Base-by-base conservation (phyloP, 2,888 invertebrate species). In the Yponomeuta cagnagella region DNA sequence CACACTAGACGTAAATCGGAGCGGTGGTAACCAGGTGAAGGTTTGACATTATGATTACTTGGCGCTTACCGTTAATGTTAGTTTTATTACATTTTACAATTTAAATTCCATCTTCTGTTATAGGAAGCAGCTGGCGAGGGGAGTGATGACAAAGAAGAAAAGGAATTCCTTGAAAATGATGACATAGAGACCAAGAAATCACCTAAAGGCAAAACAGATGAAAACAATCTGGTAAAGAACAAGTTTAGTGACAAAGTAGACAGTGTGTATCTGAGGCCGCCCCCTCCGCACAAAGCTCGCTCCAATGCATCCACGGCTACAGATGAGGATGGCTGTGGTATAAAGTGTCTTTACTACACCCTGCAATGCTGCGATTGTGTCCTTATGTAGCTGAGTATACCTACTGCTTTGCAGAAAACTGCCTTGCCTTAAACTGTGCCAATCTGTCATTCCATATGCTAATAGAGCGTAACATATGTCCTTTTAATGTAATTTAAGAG, bases 311-410 rank as follows among this genome's bases (percentile, higher is more conserved):
- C 89, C 70, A 79, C 80, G 0, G 81, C 84, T 4, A 92, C 83
- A 4, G 93, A 94, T 72, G 93, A 94, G 30, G 93, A 94, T 73
- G 90, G 89, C 70, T 94, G 94, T 76, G 90, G 93, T 71, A 90
- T 94, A 15, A 93, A 93, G 78, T 95, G 95, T 77, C 85, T 95
- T 30, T 94, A 94, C 77, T 94, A 93, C 76, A 92, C 94, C 2
- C 86, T 94, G 76, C 93, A 94, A 79, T 95, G 94, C 78, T 95
- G 95, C 84, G 94, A 94, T 77, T 95, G 95, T 83, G 90, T 93
- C 72, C 77, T 91, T 63, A 87, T 88, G 88, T 91, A 85, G 85
- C 23, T 23, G 37, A 5, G 37, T 23, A n/a, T 23, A 23, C 23
- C 23, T 23, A 12, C 33, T 68, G 68, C 37, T 37, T 43, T 43